Base-by-base conservation (phyloP, 2,113 vertebrate genomes). In the Sigmodon hispidus region DNA sequence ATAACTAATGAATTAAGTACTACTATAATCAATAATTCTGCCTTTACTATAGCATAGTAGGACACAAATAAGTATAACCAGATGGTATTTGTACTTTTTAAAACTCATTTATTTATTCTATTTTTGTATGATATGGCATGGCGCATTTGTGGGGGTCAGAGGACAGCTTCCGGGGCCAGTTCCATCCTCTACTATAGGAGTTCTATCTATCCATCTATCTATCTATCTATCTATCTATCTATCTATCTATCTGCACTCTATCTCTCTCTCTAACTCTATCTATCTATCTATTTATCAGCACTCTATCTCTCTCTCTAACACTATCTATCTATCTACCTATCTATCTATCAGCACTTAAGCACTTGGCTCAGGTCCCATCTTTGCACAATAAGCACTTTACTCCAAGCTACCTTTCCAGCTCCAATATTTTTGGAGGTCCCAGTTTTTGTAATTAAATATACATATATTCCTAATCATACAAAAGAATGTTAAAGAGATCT, bases 1-100 rank as follows among this genome's bases (percentile, higher is more conserved):
- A 94, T 93, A 94, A 93, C 77, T 84, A 21, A 91, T 24, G 12
- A 87, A 87, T 50, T 70, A 92, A 96, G 34, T 48, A 91, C 91
- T 77, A 70, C 52, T 65, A 6, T 9, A 61, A 65, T 50, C 29
- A 92, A 43, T 59, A 92, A 88, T 90, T 93, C 19, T 86, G 16
- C 4, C 67, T 89, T 96, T 90, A 45, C 2, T 85, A 6, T 0
- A 84, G 50, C 24, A 45, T 59, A 85, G 45, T 34, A 61, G 10
- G 0, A 72, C 48, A 94, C 0, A 70, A 6, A 24, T 76, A 79
- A 84, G 48, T 76, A 90, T 86, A 63, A 16, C 59, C 21, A 72
- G 81, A 67, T 90, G 0, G 21, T 48, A 76, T 52, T 59, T 93
- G 17, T 79, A 85, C 29, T 91, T 89, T 87, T 34, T 48, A 85